Conservation (phyloP, 2,797 vertebrate species). For the Manis crassicaudata region DNA sequence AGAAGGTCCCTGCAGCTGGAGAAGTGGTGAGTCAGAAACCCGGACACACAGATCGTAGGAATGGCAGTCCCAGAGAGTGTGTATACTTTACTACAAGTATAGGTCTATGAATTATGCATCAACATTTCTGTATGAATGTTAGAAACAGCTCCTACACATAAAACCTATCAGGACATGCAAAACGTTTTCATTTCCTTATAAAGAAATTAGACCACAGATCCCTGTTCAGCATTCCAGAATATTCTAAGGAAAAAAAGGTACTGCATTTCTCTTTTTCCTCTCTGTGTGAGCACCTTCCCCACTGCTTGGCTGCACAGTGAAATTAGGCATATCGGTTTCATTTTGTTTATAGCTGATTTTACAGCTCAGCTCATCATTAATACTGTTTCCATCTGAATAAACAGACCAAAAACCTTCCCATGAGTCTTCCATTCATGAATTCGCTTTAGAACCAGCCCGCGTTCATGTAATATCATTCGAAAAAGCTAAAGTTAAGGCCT, state of each 20-base stretch:
- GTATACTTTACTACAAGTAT: not conserved
- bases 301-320: not conserved
- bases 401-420: not conserved
- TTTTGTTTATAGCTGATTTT: conserved; percentile 50
- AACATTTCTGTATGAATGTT: not conserved
- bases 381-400: not conserved
- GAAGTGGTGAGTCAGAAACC: not conserved
- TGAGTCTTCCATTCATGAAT: not conserved
- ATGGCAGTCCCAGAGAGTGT: too few relatives aligned
- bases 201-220: not conserved
- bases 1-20: not conserved
- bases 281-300: not conserved
- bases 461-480: not conserved
- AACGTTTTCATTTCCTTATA: not conserved
- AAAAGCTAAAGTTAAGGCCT: not conserved
- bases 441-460: not conserved
- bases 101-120: not conserved
- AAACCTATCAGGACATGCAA: not conserved
- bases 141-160: not conserved
- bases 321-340: conserved; percentile 26
- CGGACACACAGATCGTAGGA: not conserved
- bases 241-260: not conserved
- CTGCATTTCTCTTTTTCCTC: not conserved
- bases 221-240: not conserved
- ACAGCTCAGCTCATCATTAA: conserved; percentile 26